Base-by-base conservation (phyloP, 1,140 invertebrate genomes). In the Drosophila cardini region DNA sequence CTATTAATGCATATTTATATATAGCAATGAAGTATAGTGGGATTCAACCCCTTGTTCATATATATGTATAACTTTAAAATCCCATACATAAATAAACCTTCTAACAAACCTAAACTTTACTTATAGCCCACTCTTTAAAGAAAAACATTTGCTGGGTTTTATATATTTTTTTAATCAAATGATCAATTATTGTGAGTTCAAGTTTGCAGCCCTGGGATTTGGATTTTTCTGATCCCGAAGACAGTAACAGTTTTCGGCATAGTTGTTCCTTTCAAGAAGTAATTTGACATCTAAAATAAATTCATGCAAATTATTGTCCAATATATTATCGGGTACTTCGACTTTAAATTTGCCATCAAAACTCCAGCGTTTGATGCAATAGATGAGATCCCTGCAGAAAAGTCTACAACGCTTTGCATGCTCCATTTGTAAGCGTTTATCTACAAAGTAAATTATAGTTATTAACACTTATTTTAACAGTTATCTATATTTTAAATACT, bases 321-420 rank as follows among this genome's bases (percentile, higher is more conserved):
- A 10, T 0, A 0, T 10, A 10, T 55, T 10, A 38, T 55, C 52
- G 9, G 52, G 52, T 36, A 55, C 36, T 2, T 36, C 13, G 6
- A 46, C 26, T n/a, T 34, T n/a, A 0, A 16, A 5, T 2, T n/a
- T 1, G 18, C 18, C 42, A 4, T 13, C 48, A n/a, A 45, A 0
- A 2, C 6, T 32, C 62, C 62, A 65, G 11, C 0, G 26, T 18
- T 2, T 43, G 38, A 65, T 65, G 15, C 50, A 55, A 5, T 18
- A n/a, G 1, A 34, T 5, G 0, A 65, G 2, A 34, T 65, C 62
- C 30, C 9, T 34, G 26, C 62, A 65, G 13, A 65, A 65, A 4
- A 13, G 38, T 10, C 13, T 40, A 13, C 38, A 40, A 1, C 38
- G 11, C 4, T 6, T 13, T 13, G 1, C 38, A 5, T 5, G 4